A percentile compares a stretch with the other conserved stretches of the same genome.
Conservation (phyloP, 2,113 vertebrate species). For the Phyllopteryx taeniolatus region DNA sequence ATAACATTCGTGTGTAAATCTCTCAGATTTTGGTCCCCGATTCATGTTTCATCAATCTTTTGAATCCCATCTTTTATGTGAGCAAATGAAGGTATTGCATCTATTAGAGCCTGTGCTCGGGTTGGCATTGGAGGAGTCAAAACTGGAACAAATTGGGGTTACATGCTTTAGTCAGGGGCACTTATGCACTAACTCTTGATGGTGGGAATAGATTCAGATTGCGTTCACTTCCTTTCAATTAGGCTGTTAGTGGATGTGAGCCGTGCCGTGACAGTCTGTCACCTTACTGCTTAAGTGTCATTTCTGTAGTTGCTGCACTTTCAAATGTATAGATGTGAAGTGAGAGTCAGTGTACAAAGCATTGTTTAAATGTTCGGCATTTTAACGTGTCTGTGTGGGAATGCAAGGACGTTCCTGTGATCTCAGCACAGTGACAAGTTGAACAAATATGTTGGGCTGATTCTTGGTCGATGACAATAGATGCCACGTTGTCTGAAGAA, state of each 20-base stretch:
- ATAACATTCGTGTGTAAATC: neutral
- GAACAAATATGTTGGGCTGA: conserved; percentile 76
- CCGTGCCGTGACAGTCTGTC: conserved; percentile 9
- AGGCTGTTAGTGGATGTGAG: conserved; percentile 9
- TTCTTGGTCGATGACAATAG: conserved; percentile 76
- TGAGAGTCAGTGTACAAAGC: neutral
- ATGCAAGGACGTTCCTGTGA: conserved; percentile 53
- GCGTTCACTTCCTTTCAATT: conserved; percentile 16
- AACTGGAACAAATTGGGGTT: conserved; percentile 56
- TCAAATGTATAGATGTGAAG: neutral
- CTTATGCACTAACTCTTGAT: conserved; percentile 17
- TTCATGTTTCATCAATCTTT: conserved; percentile 16
- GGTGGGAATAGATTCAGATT: conserved; percentile 44
- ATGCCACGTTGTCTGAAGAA: conserved; percentile 73
- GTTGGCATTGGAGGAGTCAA: conserved; percentile 22
- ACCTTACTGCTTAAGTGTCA: conserved; percentile 2
- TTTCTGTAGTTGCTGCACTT: conserved; percentile 1
- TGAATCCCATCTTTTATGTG: neutral
- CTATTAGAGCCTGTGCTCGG: conserved; percentile 9
- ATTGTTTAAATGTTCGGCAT: neutral
- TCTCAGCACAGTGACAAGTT: conserved; percentile 67
- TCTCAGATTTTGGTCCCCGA: neutral
- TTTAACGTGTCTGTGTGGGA: conserved; percentile 49
- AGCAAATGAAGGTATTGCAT: conserved; percentile 25
- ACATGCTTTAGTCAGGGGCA: conserved; percentile 35